Conservation (phyloP, 2,888 invertebrate species). For the Cryptocephalus primarius region DNA sequence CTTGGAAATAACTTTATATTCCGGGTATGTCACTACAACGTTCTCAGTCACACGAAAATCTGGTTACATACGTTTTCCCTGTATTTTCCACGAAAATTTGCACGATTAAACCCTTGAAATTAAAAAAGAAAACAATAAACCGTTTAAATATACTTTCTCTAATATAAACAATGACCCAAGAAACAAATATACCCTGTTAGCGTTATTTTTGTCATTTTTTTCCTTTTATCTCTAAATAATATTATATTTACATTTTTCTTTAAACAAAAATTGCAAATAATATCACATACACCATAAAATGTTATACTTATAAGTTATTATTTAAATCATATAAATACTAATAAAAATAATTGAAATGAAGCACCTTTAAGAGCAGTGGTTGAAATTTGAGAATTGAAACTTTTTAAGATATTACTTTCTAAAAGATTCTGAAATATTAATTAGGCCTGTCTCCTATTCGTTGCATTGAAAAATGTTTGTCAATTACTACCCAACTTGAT, state of each 20-base stretch:
- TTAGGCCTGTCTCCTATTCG: no score
- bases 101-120: conserved; percentile 4
- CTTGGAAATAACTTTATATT: no score
- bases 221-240: conserved; percentile 6
- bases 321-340: no score
- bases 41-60: conserved; percentile 17
- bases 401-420: no score
- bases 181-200: conserved; percentile 18
- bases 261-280: conserved; percentile 6
- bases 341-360: no score
- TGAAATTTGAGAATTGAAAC: no score
- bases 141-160: conserved; percentile 6
- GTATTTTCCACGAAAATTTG: conserved; percentile 26
- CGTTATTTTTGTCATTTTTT: conserved; percentile 3
- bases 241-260: conserved; percentile 9
- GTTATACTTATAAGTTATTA: no score
- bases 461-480: no score
- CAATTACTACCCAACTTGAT: no score
- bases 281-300: conserved; percentile 4
- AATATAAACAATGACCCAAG: conserved; percentile 8
- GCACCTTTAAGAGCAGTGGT: no score
- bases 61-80: conserved; percentile 21
- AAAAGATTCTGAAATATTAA: no score
- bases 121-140: conserved; percentile 7
- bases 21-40: background rate